phyloP scores from a whole-genome alignment of 2,888 invertebrate species.

The Spilosoma lubricipeda region DNA sequence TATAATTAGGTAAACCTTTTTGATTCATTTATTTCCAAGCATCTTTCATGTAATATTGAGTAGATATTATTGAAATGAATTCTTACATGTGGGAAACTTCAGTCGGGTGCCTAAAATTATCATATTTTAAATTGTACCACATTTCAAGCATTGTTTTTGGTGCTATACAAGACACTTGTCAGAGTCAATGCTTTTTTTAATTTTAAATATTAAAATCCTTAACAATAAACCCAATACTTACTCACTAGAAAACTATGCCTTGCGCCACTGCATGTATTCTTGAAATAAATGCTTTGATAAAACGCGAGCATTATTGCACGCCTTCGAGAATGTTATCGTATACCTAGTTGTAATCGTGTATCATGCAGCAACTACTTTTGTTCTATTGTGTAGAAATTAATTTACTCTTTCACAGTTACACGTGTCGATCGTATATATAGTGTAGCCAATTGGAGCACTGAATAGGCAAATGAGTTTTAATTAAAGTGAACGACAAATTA shows the following conservation, averaged over 20 bases:
- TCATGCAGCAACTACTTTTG: neutral
- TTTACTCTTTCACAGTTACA: neutral
- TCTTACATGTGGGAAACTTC: neutral
- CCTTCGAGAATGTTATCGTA: constrained; percentile 9
- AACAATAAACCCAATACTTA: neutral
- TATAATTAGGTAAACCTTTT: neutral
- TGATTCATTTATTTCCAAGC: neutral
- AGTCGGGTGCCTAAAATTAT: neutral
- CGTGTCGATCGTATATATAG: neutral
- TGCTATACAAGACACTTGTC: neutral
- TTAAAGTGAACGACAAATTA: neutral
- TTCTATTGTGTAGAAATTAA: neutral
- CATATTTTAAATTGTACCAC: neutral
- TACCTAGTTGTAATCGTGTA: neutral
- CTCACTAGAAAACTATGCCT: constrained; percentile 7
- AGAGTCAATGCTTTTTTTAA: neutral
- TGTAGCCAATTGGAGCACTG: neutral
- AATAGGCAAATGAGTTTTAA: neutral
- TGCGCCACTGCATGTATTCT: neutral
- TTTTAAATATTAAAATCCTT: neutral
- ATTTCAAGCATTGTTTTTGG: neutral
- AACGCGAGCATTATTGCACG: constrained; percentile 12
- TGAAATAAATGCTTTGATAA: neutral
- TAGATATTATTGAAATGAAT: neutral
- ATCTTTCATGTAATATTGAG: neutral